Percentiles rank a stretch among this genome's conserved stretches.
These are phyloP conservation scores for Macrobrachium nipponense DNA, from an alignment of 1,140 invertebrate species.

Conservation along the genomic window DNA sequence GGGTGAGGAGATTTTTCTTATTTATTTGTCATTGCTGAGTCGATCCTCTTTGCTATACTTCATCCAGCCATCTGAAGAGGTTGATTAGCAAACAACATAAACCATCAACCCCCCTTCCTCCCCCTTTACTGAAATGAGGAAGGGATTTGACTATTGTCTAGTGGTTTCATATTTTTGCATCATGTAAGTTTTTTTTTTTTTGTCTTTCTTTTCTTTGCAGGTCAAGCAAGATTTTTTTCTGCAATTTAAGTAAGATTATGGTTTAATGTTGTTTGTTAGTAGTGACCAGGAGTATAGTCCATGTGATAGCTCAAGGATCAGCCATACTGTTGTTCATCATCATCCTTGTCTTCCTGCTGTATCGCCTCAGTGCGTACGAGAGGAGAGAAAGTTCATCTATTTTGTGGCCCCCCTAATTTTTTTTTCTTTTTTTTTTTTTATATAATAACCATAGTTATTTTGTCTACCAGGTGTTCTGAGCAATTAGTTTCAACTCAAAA, in stretches of 20 bases:
- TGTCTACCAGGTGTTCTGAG: not conserved
- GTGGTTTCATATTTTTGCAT: not conserved
- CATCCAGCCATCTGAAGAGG: constrained; percentile 35
- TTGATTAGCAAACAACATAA: constrained; percentile 46
- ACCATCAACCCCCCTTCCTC: not conserved
- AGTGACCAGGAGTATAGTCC: constrained; percentile 32
- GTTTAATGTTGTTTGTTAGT: constrained; percentile 41
- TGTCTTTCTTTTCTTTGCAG: too few relatives aligned
- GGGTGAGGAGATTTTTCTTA: not conserved
- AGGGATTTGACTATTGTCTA: not conserved
- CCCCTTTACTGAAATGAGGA: not conserved
- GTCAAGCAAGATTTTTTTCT: too few relatives aligned
- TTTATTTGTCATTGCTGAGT: constrained; percentile 12
- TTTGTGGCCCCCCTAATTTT: constrained; percentile 32
- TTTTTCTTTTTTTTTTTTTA: not conserved
- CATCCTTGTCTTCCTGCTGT: constrained; percentile 46
- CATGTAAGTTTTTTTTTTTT: constrained; percentile 3
- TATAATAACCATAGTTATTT: not conserved
- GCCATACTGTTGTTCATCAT: constrained; percentile 46
- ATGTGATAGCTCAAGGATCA: constrained; percentile 58
- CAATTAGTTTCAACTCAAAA: not conserved
- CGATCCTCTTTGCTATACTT: constrained; percentile 31
- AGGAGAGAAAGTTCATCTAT: constrained; percentile 47
- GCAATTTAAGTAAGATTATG: not conserved
- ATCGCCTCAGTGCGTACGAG: constrained; percentile 25